These are phyloP conservation scores for Xestia sexstrigata DNA, from an alignment of 2,888 invertebrate genomes.

Conservation along the genomic window DNA sequence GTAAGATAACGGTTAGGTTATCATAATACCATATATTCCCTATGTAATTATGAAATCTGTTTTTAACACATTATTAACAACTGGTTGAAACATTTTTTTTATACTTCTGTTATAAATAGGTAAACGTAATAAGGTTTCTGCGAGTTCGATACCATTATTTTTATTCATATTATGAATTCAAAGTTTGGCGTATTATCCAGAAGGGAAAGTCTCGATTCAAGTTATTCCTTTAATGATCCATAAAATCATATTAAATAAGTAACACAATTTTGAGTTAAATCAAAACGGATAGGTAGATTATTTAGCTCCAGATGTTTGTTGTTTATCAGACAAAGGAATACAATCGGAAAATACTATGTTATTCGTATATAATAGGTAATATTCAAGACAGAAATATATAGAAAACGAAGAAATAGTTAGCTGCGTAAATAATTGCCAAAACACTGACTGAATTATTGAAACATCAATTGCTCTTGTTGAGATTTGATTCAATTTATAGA, in stretches of 20 bases:
- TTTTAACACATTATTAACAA: background rate
- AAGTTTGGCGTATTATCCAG: background rate
- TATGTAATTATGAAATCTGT: background rate
- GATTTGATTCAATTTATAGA: background rate
- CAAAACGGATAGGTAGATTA: background rate
- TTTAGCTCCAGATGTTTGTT: background rate
- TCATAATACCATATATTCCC: background rate
- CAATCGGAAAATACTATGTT: background rate
- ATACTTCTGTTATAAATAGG: background rate
- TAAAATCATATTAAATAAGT: background rate
- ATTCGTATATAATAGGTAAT: background rate
- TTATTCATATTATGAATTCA: background rate
- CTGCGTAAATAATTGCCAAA: constrained; percentile 1
- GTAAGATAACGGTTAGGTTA: background rate
- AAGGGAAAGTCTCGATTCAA: background rate
- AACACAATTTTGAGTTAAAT: background rate
- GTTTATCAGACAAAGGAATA: background rate
- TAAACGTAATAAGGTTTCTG: background rate
- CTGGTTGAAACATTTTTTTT: background rate
- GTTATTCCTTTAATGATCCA: background rate
- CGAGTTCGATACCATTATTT: background rate
- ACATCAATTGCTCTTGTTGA: background rate
- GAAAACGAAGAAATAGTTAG: background rate
- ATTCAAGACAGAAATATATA: background rate
- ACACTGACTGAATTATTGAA: background rate